Evolutionary conservation across 2,797 vertebrate species (phyloP).

Genomic region (Rhadinocentrus ornatus): DNA sequence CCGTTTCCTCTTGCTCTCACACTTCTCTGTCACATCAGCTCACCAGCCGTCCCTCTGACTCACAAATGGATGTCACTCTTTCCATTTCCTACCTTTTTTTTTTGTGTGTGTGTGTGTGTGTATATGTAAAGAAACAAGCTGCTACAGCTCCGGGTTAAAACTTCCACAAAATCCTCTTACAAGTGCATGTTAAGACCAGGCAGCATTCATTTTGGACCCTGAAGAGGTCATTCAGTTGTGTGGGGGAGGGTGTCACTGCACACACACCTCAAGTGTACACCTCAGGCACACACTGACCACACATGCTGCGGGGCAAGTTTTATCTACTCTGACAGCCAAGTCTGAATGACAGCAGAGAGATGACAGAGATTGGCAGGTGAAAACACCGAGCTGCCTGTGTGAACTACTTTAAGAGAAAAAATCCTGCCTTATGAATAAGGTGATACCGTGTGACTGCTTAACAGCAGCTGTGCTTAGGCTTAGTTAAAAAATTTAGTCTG

Average conservation of each 20-base stretch:
- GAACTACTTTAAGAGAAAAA: not conserved
- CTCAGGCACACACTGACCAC: constrained; percentile 15
- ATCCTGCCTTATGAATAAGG: constrained; percentile 4
- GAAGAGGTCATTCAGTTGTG: constrained; percentile 18
- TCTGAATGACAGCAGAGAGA: constrained; percentile 30
- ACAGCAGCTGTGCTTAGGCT: not conserved
- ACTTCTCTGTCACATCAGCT: constrained; percentile 51
- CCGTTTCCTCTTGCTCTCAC: constrained; percentile 41
- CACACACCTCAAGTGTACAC: constrained; percentile 19
- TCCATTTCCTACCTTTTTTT: constrained; percentile 68
- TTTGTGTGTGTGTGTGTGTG: too few relatives aligned
- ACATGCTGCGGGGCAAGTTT: constrained; percentile 6
- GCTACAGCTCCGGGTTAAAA: constrained; percentile 15
- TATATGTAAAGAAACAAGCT: constrained; percentile 24
- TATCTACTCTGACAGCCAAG: constrained; percentile 14
- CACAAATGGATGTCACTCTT: constrained; percentile 63
- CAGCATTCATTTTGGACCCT: constrained; percentile 29
- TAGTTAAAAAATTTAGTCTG: not conserved
- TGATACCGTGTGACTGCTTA: not conserved
- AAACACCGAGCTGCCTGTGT: constrained; percentile 8
- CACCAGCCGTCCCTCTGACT: constrained; percentile 67
- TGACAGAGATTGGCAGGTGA: constrained; percentile 43
- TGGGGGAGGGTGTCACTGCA: constrained; percentile 12
- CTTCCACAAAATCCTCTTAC: constrained; percentile 21
- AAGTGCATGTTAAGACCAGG: constrained; percentile 6